Evolutionary conservation across 2,888 invertebrate genomes (phyloP), one percentile per base, ranked within the genome.

Genomic region (Leucophenga maculata): DNA sequence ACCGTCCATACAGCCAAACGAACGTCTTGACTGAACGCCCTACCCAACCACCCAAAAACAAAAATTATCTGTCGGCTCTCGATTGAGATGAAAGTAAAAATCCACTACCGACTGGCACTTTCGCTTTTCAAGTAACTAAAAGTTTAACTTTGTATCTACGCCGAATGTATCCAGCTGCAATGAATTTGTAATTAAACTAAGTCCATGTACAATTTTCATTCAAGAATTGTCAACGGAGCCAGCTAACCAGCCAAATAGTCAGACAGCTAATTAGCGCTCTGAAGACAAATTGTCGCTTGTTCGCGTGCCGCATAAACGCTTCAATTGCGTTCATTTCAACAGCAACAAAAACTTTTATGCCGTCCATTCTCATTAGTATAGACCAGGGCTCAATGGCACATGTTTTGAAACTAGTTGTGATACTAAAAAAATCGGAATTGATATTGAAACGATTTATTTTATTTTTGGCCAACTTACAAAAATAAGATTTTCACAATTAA

Each of bases 71-170:
- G 50, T 13, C n/a, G 50, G 11, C 22, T 1, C 22, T 55, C 13
- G 9, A 22, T 55, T 22, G 32, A 32, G 18, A n/a, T 59, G 59
- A 59, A 59, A 59, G 59, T 59, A 59, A 59, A 59, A 32, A 26
- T 57, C 26, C 26, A 20, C 11, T 18, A 6, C 20, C 20, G 3
- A 14, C 72, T 75, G 83, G 84, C 82, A 80, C 80, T 80, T 80
- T 80, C 80, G 84, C 78, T 80, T 80, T 80, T 79, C 75, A 78
- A 74, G 75, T 39, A 66, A 70, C 65, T 39, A 44, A 46, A 18
- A 22, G 14, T 32, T 62, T 13, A 50, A 59, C 70, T 72, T 72
- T 39, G 50, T 18, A 18, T 50, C 13, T 50, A 39, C 1, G 16
- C 16, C 1, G 6, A 46, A 46, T 16, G 6, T 50, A 3, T 8